phyloP scores from a whole-genome alignment of 2,797 vertebrate species.

The Capromys pilorides region DNA sequence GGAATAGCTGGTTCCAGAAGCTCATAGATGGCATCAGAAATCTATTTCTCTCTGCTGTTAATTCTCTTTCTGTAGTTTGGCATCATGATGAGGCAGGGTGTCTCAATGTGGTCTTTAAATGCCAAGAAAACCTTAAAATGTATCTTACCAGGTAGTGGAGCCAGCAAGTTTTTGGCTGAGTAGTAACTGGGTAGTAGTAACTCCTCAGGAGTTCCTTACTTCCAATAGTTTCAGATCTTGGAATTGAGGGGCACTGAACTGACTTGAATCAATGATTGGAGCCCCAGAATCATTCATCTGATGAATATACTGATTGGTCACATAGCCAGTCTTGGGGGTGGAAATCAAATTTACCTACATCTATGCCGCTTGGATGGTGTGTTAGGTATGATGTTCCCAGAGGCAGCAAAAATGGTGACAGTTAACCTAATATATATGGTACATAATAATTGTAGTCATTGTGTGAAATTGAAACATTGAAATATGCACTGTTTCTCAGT shows the following conservation, averaged over 20 bases:
- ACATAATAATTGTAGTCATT: too few species aligned
- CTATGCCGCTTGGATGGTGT: background rate
- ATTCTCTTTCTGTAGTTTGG: background rate
- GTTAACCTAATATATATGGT: too few species aligned
- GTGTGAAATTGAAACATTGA: too few species aligned
- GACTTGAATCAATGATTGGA: background rate
- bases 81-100: background rate
- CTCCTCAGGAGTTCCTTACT: background rate
- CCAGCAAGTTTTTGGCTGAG: background rate
- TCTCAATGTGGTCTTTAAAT: background rate
- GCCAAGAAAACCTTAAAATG: background rate
- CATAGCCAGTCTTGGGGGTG: background rate
- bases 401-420: background rate
- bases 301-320: background rate
- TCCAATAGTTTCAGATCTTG: background rate
- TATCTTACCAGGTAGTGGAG: background rate
- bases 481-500: too few species aligned
- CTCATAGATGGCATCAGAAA: conserved; percentile 10
- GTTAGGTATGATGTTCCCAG: background rate
- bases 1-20: background rate
- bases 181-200: too few species aligned
- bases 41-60: background rate
- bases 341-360: background rate
- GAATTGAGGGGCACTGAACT: background rate
- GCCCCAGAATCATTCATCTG: background rate